These are phyloP conservation scores for Rhinolophus sinicus DNA, from an alignment of 2,113 vertebrate species.

Conservation along the genomic window DNA sequence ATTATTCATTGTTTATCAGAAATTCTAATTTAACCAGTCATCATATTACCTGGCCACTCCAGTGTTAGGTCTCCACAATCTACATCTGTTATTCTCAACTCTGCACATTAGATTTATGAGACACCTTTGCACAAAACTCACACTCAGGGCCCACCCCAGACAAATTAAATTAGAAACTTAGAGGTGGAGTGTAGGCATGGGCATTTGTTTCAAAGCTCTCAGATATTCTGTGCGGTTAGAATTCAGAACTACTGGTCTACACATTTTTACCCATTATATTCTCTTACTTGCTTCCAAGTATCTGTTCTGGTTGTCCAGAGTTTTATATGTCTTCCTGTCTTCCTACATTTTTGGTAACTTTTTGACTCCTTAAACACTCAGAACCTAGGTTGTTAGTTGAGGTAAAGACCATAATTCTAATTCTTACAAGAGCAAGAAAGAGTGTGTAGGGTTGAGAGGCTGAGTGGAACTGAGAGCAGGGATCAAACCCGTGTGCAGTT, in stretches of 20 bases:
- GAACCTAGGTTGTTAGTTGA: background rate
- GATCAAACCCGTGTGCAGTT: background rate
- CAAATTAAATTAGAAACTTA: background rate
- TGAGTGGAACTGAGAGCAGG: background rate
- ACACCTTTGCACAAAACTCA: background rate
- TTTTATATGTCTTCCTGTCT: background rate
- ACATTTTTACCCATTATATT: background rate
- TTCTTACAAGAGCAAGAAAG: background rate
- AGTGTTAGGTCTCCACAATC: background rate
- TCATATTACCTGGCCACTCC: background rate
- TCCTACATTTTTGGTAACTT: background rate
- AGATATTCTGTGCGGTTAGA: background rate
- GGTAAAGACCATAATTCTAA: background rate
- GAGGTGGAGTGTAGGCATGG: background rate
- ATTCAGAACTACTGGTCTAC: background rate
- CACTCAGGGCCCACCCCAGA: background rate
- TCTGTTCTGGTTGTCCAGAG: background rate
- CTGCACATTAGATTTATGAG: background rate
- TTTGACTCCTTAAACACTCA: background rate
- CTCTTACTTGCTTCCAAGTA: background rate
- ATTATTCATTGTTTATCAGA: background rate
- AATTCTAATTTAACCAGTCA: background rate
- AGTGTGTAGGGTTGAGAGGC: background rate
- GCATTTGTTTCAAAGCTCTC: background rate
- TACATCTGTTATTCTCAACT: background rate